Evolutionary conservation across 2,888 invertebrate species (phyloP).

Genomic region (Arrhopalites spinosus): DNA sequence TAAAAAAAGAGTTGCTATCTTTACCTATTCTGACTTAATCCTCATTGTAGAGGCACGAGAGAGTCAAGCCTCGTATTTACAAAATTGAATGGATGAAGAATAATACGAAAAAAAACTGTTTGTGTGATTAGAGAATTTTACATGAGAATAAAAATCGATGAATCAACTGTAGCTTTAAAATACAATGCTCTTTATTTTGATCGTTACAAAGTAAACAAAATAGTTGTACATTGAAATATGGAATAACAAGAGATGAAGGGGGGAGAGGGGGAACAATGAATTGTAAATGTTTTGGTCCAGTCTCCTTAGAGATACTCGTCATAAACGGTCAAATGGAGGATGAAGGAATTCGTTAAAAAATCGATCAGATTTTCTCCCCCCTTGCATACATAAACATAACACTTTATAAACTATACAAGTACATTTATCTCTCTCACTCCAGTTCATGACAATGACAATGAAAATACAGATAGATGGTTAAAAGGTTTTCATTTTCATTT

Average conservation of each 20-base stretch:
- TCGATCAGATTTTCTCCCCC: constrained; percentile 40
- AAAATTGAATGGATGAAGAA: no score
- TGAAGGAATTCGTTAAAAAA: constrained; percentile 45
- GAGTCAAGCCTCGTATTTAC: no score
- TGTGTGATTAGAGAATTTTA: no score
- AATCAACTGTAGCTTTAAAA: not conserved
- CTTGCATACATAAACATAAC: not conserved
- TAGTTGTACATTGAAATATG: not conserved
- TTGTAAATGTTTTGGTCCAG: constrained; percentile 25
- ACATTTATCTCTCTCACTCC: not conserved
- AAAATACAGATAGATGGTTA: not conserved
- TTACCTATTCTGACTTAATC: no score
- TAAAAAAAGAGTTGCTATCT: no score
- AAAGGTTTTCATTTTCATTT: constrained; percentile 5
- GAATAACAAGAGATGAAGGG: not conserved
- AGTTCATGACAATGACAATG: constrained; percentile 27
- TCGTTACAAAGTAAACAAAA: not conserved
- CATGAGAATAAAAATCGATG: not conserved
- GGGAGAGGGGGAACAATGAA: not conserved
- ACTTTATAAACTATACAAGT: not conserved
- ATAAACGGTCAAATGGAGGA: constrained; percentile 20
- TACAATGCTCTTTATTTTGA: not conserved
- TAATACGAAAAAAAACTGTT: no score
- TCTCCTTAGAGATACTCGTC: constrained; percentile 28
- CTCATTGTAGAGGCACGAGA: no score